Conservation (phyloP, 1,140 invertebrate species). For the Aphelinus atriplicis region DNA sequence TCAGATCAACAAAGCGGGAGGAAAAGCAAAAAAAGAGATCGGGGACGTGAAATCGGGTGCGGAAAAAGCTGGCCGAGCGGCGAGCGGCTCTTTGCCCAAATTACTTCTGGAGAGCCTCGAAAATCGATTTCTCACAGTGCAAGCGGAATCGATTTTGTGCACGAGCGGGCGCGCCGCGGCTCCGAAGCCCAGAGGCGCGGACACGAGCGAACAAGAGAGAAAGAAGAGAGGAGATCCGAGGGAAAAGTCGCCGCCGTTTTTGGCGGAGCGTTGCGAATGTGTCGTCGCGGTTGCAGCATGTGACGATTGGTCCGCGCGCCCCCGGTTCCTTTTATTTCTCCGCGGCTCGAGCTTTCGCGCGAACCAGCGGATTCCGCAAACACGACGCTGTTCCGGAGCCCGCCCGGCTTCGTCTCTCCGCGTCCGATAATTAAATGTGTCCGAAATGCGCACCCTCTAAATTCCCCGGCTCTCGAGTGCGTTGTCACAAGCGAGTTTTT, state of each 20-base stretch:
- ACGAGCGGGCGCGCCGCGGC: background rate
- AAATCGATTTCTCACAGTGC: slow-evolving; percentile 35
- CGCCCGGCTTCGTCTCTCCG: too few species aligned
- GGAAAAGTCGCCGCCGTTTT: background rate
- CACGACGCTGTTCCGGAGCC: too few species aligned
- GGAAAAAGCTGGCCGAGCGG: too few species aligned
- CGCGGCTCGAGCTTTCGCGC: too few species aligned
- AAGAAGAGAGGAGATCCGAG: background rate
- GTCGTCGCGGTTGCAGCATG: background rate
- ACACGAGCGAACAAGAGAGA: background rate
- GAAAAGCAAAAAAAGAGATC: slow-evolving; percentile 5
- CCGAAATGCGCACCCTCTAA: too few species aligned
- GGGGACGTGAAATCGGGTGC: slow-evolving; percentile 17
- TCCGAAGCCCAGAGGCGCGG: background rate
- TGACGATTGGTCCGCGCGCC: too few species aligned
- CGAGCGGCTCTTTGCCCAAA: too few species aligned
- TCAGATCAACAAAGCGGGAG: background rate
- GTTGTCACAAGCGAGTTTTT: too few species aligned
- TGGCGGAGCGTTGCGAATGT: background rate
- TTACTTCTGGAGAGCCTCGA: background rate
- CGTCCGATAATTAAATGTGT: too few species aligned
- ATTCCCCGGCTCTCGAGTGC: too few species aligned
- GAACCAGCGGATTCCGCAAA: too few species aligned
- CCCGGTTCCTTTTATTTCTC: too few species aligned
- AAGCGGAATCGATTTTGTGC: slow-evolving; percentile 32